Percentiles rank a stretch among this genome's conserved stretches.
These are phyloP conservation scores for Rotaria socialis DNA, from an alignment of 2,888 invertebrate species.

Conservation along the genomic window DNA sequence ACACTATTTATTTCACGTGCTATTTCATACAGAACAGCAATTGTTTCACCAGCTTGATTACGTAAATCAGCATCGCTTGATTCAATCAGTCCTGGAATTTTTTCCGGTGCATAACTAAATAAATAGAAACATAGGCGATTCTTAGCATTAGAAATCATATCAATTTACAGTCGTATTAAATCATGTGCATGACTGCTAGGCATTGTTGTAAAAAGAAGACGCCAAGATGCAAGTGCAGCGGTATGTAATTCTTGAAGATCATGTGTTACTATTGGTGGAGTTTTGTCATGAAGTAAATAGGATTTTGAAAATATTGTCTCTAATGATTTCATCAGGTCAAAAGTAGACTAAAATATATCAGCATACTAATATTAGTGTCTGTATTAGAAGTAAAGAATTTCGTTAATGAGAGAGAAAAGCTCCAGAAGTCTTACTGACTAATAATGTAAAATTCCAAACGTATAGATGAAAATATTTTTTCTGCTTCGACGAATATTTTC, in stretches of 20 bases:
- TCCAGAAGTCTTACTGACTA: too few relatives aligned
- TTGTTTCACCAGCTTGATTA: slow-evolving; percentile 74
- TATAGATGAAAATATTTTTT: too few relatives aligned
- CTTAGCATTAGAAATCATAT: too few relatives aligned
- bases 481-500: too few relatives aligned
- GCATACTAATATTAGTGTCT: too few relatives aligned
- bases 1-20: slow-evolving; percentile 60
- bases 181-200: slow-evolving; percentile 59
- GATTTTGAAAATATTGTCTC: slow-evolving; percentile 68
- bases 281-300: slow-evolving; percentile 77
- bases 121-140: too few relatives aligned
- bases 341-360: slow-evolving; percentile 53
- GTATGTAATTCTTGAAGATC: slow-evolving; percentile 73
- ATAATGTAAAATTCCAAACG: too few relatives aligned
- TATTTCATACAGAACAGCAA: slow-evolving; percentile 73
- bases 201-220: slow-evolving; percentile 77
- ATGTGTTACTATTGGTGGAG: slow-evolving; percentile 66
- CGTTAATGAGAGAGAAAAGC: too few relatives aligned
- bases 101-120: background rate
- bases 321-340: slow-evolving; percentile 72
- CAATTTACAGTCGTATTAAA: slow-evolving; percentile 50
- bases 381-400: too few relatives aligned
- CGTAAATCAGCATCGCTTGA: slow-evolving; percentile 76
- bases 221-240: slow-evolving; percentile 80
- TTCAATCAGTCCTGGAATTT: slow-evolving; percentile 47